These are phyloP conservation scores for Ctenodactylus gundi DNA, from an alignment of 2,113 vertebrate genomes.

Conservation along the genomic window DNA sequence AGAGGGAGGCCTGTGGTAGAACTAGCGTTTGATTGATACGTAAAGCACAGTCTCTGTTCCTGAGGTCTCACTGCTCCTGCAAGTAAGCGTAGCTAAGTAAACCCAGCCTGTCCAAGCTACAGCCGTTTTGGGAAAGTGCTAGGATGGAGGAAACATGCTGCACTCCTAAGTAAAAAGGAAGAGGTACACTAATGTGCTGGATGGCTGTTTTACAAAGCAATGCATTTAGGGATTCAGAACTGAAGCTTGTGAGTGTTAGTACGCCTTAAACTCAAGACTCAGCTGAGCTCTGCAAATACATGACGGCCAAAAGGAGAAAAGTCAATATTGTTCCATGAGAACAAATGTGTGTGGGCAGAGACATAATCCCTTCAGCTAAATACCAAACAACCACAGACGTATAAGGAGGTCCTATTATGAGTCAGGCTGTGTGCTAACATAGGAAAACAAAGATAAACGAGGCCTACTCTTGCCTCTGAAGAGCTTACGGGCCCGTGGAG, in stretches of 20 bases:
- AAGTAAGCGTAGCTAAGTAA: neutral
- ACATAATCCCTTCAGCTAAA: constrained; percentile 49
- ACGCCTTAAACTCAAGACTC: neutral
- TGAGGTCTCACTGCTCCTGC: neutral
- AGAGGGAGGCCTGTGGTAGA: neutral
- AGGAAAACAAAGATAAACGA: constrained; percentile 51
- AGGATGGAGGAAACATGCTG: neutral
- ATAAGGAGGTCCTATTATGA: constrained; percentile 11
- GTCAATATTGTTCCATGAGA: constrained; percentile 39
- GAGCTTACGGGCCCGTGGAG: neutral
- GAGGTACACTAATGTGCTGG: neutral
- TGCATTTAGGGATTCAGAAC: neutral
- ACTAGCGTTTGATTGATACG: neutral
- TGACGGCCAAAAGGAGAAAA: constrained; percentile 45
- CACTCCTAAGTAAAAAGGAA: neutral
- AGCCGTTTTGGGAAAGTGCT: neutral
- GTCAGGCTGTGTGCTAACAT: constrained; percentile 24
- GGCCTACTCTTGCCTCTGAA: neutral
- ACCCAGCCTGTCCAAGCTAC: neutral
- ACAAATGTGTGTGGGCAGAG: constrained; percentile 59
- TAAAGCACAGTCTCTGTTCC: neutral
- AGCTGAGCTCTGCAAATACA: constrained; percentile 11
- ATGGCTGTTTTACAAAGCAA: neutral
- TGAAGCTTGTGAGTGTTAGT: neutral
- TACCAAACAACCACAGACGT: neutral